A percentile compares a stretch with the other conserved stretches of the same genome.
Evolutionary conservation across 2,797 vertebrate genomes (phyloP).

Genomic region (Echiichthys vipera): DNA sequence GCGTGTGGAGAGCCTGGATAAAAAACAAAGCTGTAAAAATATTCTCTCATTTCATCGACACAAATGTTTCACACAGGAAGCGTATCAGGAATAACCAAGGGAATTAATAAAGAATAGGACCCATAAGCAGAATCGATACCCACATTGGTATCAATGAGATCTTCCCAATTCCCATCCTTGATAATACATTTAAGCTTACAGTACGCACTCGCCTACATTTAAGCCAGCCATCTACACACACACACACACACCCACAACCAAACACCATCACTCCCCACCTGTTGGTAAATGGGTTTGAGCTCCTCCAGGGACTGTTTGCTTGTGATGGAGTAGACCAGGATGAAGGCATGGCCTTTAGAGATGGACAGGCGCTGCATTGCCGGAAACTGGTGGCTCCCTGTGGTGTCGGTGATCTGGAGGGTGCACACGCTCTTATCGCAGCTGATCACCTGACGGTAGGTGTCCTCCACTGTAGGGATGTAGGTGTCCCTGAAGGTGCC

Average conservation of each 20-base stretch:
- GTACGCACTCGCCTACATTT: background rate
- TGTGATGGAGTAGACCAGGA: constrained; percentile 94
- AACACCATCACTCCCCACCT: constrained; percentile 67
- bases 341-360: constrained; percentile 95
- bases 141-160: too few relatives aligned
- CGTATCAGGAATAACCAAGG: too few relatives aligned
- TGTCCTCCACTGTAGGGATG: constrained; percentile 98
- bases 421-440: constrained; percentile 96
- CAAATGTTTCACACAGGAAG: too few relatives aligned
- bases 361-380: constrained; percentile 97
- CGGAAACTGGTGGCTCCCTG: constrained; percentile 94
- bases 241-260: constrained; percentile 40
- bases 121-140: too few relatives aligned
- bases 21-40: too few relatives aligned
- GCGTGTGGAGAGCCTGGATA: too few relatives aligned
- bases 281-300: constrained; percentile 93
- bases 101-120: too few relatives aligned
- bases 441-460: constrained; percentile 97
- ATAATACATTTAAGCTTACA: background rate
- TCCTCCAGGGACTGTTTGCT: constrained; percentile 94
- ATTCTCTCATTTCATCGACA: too few relatives aligned
- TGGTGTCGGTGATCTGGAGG: constrained; percentile 95
- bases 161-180: too few relatives aligned
- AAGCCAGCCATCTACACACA: background rate
- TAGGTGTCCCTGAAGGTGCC: constrained; percentile 97